These are phyloP conservation scores for Eupithecia subfuscata DNA, from an alignment of 2,888 invertebrate genomes.

Conservation along the genomic window DNA sequence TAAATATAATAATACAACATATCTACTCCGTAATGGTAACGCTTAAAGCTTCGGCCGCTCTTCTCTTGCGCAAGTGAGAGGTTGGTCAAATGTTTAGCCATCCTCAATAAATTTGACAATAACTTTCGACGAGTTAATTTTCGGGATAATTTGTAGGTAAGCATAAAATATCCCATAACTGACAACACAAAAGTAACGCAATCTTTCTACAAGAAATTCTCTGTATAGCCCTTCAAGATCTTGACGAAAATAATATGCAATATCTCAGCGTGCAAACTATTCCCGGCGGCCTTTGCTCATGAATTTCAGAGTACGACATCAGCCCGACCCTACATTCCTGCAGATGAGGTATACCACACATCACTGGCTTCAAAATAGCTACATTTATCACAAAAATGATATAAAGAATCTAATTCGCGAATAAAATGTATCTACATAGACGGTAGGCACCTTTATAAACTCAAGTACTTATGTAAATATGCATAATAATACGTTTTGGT, in stretches of 20 bases:
- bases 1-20: neutral
- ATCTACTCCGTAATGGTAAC: neutral
- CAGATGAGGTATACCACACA: conserved; percentile 1
- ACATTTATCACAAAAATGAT: neutral
- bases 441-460: neutral
- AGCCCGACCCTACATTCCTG: conserved; percentile 32
- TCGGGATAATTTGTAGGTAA: neutral
- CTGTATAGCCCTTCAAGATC: conserved; percentile 6
- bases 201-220: neutral
- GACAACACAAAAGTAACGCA: neutral
- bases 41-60: neutral
- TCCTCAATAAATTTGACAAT: neutral
- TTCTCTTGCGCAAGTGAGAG: neutral
- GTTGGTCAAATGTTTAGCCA: neutral
- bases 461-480: neutral
- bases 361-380: neutral
- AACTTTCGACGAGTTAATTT: neutral
- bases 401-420: neutral
- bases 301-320: conserved; percentile 38
- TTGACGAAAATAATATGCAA: conserved; percentile 36
- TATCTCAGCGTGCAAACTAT: conserved; percentile 33
- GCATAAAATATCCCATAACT: neutral
- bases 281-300: conserved; percentile 39
- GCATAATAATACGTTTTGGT: conserved; percentile 3
- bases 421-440: neutral